Conservation (phyloP, 2,113 vertebrate species). For the Arizona elegans region DNA sequence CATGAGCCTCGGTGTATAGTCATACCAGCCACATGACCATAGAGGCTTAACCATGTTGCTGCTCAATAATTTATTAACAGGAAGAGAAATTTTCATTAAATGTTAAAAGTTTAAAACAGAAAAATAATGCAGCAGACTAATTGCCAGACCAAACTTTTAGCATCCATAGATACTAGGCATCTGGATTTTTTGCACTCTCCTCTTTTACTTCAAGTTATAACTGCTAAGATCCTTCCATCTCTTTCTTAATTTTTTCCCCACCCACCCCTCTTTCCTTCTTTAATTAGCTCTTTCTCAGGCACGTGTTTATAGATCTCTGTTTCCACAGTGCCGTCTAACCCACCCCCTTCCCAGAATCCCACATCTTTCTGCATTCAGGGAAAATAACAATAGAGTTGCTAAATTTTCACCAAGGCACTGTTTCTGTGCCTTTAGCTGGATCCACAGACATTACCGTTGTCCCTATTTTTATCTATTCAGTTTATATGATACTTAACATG, state of each 20-base stretch:
- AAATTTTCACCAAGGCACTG: neutral
- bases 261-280: neutral
- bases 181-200: neutral
- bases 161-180: neutral
- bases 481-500: neutral
- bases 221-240: neutral
- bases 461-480: constrained; percentile 18
- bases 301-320: neutral
- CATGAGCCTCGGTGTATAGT: neutral
- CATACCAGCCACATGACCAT: neutral
- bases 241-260: neutral
- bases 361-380: neutral
- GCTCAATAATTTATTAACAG: neutral
- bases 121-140: neutral
- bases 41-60: neutral
- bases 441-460: neutral
- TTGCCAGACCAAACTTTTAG: neutral
- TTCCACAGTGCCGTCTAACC: neutral
- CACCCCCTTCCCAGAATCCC: no score
- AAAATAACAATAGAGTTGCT: neutral
- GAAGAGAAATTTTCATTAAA: neutral
- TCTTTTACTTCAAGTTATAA: neutral
- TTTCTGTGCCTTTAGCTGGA: neutral
- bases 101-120: neutral
- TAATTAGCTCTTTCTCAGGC: neutral